These are phyloP conservation scores for Habrosyne pyritoides DNA, from an alignment of 2,888 invertebrate genomes.

Conservation along the genomic window DNA sequence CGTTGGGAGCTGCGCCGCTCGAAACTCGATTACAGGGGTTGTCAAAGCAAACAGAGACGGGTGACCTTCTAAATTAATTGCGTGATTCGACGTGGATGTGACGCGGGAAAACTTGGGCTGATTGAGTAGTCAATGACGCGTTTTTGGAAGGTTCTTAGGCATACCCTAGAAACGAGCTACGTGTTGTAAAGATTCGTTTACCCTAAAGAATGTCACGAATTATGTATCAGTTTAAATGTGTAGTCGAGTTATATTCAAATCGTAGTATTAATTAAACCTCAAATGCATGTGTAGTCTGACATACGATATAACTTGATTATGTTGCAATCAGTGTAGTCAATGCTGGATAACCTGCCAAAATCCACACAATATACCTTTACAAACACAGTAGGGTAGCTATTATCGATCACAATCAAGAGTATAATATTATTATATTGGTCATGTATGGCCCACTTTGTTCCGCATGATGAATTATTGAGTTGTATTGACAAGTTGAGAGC, in stretches of 20 bases:
- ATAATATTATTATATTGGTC: slow-evolving; percentile 47
- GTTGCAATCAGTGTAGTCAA: too few species aligned
- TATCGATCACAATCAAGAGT: slow-evolving; percentile 15
- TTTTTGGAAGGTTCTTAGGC: slow-evolving; percentile 10
- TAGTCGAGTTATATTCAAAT: background rate
- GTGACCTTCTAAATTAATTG: slow-evolving; percentile 61
- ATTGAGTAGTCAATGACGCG: slow-evolving; percentile 42
- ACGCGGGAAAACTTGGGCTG: slow-evolving; percentile 26
- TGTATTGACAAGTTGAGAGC: slow-evolving; percentile 48
- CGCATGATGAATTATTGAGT: slow-evolving; percentile 60
- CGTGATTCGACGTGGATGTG: slow-evolving; percentile 48
- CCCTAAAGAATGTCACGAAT: too few species aligned
- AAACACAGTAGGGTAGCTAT: background rate
- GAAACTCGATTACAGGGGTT: slow-evolving; percentile 56
- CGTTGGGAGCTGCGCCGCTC: slow-evolving; percentile 32
- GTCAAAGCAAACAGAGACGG: slow-evolving; percentile 57
- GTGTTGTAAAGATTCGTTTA: too few species aligned
- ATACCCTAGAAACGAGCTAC: background rate
- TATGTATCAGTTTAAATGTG: background rate
- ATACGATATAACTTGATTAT: too few species aligned
- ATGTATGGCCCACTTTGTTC: slow-evolving; percentile 43
- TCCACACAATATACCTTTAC: background rate
- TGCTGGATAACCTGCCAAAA: background rate
- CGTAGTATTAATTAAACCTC: too few species aligned
- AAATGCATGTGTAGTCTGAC: too few species aligned